Percentiles rank a stretch among this genome's conserved stretches.
phyloP scores from a whole-genome alignment of 2,113 vertebrate genomes.

The Balaenoptera acutorostrata region DNA sequence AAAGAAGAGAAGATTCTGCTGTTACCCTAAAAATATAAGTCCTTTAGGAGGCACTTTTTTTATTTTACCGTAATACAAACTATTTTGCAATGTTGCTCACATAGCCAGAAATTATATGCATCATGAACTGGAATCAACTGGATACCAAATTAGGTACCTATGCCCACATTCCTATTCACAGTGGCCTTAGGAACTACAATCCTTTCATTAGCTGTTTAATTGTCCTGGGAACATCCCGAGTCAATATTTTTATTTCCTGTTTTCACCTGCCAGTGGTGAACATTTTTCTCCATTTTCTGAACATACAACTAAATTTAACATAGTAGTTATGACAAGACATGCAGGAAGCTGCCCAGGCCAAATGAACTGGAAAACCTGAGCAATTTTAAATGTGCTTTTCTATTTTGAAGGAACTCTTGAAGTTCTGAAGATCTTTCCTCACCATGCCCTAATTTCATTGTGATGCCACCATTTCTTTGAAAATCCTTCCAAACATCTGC shows the following conservation, averaged over 20 bases:
- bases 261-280: slow-evolving; percentile 77
- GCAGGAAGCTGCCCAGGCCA: slow-evolving; percentile 54
- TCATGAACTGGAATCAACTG: slow-evolving; percentile 33
- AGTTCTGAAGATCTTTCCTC: slow-evolving; percentile 56
- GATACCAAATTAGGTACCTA: slow-evolving; percentile 27
- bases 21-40: slow-evolving; percentile 47
- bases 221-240: slow-evolving; percentile 75
- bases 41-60: not conserved
- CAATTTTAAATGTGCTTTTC: slow-evolving; percentile 69
- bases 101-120: slow-evolving; percentile 24
- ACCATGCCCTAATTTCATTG: slow-evolving; percentile 28
- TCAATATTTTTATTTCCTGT: slow-evolving; percentile 85
- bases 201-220: slow-evolving; percentile 81
- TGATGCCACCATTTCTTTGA: not conserved
- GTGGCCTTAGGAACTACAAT: slow-evolving; percentile 67
- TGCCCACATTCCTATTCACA: slow-evolving; percentile 66
- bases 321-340: slow-evolving; percentile 46
- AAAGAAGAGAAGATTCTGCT: slow-evolving; percentile 5
- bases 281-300: slow-evolving; percentile 74
- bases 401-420: slow-evolving; percentile 61
- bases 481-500: not conserved
- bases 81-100: slow-evolving; percentile 29
- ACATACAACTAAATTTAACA: slow-evolving; percentile 77
- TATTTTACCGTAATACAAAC: not conserved
- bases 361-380: slow-evolving; percentile 63